Evolutionary conservation across 1,140 invertebrate genomes (phyloP), one percentile per base, ranked within the genome.

Genomic region (Idris sp.): DNA sequence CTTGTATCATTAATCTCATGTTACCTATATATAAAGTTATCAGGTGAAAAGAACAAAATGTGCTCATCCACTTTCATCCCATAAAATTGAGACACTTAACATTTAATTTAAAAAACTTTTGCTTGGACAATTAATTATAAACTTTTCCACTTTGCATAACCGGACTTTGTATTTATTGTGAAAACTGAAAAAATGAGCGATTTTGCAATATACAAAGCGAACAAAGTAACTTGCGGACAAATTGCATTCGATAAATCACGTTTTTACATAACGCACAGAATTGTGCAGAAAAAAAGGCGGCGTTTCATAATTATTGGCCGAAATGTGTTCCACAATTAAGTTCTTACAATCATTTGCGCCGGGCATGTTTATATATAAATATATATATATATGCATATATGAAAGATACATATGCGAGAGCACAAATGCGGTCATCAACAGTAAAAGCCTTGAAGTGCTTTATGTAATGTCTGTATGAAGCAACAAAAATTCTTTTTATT

Each of bases 341-440:
- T 61, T 1, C 6, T 28, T 22, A 11, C 41, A 19, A 7, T 7
- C 18, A 14, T 25, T 26, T 40, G 13, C 25, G 33, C 14, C 5
- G 15, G 36, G 2, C 10, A 8, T 4, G 8, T 7, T 2, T 25
- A 15, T 31, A 6, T 33, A 14, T 6, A 16, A 6, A 4, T 25
- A 15, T 31, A 6, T 33, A 14, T 6, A 16, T 33, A 11, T 22
- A n/a, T 22, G 11, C 9, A 15, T 28, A 28, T 4, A 26, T 28
- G 6, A 30, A 9, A 9, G 28, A 30, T 11, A 15, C 11, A 28
- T 38, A 6, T 5, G 30, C 44, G 44, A 46, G 11, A 33, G 35
- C 59, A 49, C 46, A 31, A 73, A 65, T 51, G 69, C 69, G 69
- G 69, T 65, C 59, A 73, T 73, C 59, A 73, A 49, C 69, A 35